Percentiles rank a stretch among this genome's conserved stretches.
phyloP scores from a whole-genome alignment of 92 coral and sea anemone species.

The Diadumene lineata region DNA sequence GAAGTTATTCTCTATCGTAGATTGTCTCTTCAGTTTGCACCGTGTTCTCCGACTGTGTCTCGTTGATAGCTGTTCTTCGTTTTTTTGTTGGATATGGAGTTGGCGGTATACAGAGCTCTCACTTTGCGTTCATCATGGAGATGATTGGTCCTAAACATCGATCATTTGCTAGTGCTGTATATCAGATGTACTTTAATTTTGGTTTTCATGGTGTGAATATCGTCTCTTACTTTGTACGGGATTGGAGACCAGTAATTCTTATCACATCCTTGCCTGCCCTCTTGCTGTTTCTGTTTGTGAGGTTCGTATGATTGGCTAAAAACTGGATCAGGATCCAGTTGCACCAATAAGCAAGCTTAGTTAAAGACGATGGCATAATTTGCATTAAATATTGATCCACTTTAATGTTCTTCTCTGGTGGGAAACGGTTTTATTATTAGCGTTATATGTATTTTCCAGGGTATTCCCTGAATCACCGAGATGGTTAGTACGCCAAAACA shows the following conservation, averaged over 20 bases:
- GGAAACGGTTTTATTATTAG: background rate
- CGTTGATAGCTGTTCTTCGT: constrained; percentile 52
- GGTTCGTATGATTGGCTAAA: no score
- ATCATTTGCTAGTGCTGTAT: constrained; percentile 49
- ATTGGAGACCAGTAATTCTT: constrained; percentile 61
- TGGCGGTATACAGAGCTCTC: constrained; percentile 30
- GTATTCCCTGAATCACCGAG: constrained; percentile 71
- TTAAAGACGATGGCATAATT: no score
- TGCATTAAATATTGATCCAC: no score
- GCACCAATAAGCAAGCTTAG: no score
- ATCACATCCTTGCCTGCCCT: constrained; percentile 49
- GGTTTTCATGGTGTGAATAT: constrained; percentile 43
- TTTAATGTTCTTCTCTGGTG: no score
- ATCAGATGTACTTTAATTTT: constrained; percentile 42
- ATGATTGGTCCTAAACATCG: constrained; percentile 55
- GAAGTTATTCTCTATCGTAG: no score
- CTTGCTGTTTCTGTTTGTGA: constrained; percentile 35
- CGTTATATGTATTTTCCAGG: constrained; percentile 1
- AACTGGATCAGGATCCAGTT: no score
- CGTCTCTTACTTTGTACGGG: constrained; percentile 56
- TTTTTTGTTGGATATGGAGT: constrained; percentile 47
- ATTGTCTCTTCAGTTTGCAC: background rate
- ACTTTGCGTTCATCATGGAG: constrained; percentile 56
- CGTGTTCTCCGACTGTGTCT: constrained; percentile 47
- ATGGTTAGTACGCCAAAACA: constrained; percentile 57